phyloP scores from a whole-genome alignment of 2,113 vertebrate genomes.

The Muscicapa adusta region DNA sequence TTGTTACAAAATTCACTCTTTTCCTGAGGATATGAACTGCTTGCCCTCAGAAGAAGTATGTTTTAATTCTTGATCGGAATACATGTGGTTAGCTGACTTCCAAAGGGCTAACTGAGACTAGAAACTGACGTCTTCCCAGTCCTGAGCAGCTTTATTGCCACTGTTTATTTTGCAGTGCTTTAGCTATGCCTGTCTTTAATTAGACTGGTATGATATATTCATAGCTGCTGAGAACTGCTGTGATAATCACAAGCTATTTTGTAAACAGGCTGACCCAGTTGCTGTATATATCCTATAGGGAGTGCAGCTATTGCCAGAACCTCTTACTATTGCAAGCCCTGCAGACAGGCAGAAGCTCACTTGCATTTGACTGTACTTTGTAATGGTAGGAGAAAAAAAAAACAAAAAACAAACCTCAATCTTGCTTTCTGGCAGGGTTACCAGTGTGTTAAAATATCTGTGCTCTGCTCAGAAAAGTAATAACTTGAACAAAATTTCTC shows the following conservation, averaged over 20 bases:
- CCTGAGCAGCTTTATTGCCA: neutral
- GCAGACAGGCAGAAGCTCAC: neutral
- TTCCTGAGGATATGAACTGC: neutral
- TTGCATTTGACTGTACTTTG: neutral
- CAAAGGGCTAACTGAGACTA: neutral
- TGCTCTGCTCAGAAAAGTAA: neutral
- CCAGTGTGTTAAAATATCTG: neutral
- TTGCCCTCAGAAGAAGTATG: neutral
- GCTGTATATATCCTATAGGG: neutral
- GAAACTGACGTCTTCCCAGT: neutral
- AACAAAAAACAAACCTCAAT: neutral
- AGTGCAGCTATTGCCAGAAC: neutral
- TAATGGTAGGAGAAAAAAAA: neutral
- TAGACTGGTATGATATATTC: neutral
- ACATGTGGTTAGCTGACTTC: neutral
- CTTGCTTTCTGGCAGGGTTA: neutral
- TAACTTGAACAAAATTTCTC: neutral
- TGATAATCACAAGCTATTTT: neutral
- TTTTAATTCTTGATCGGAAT: neutral
- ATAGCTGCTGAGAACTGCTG: neutral
- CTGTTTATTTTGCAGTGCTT: neutral
- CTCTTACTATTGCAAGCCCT: neutral
- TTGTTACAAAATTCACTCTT: neutral
- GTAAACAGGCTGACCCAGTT: neutral
- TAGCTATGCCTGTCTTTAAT: neutral